phyloP scores from a whole-genome alignment of 2,888 invertebrate genomes.

The Dryococelus australis region DNA sequence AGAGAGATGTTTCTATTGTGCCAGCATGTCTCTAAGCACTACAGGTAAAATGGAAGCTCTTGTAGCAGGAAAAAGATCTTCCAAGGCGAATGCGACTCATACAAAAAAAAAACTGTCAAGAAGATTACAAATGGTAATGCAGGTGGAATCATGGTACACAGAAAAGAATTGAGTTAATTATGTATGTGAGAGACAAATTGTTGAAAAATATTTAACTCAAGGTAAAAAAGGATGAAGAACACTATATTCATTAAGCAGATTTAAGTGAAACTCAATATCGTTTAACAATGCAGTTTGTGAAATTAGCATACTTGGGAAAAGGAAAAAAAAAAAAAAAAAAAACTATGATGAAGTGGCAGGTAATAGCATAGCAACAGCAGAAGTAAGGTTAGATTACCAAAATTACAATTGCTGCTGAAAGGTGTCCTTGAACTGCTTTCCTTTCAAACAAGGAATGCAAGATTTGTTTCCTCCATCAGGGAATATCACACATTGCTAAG shows the following conservation, averaged over 20 bases:
- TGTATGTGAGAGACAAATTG: background rate
- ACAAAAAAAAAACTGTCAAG: background rate
- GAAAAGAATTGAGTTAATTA: background rate
- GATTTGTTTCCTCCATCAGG: too few species aligned
- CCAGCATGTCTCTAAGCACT: too few species aligned
- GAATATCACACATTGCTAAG: too few species aligned
- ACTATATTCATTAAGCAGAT: background rate
- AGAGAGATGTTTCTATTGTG: too few species aligned
- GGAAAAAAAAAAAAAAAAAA: background rate
- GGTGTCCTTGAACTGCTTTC: too few species aligned
- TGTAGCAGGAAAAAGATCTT: background rate
- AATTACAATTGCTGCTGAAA: background rate
- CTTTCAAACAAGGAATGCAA: too few species aligned
- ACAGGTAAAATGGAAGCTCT: too few species aligned
- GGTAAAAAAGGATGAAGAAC: background rate
- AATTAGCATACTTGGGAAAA: background rate
- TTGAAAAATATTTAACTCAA: background rate
- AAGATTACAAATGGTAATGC: background rate
- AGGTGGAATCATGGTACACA: background rate
- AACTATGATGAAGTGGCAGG: background rate
- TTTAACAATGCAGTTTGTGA: background rate
- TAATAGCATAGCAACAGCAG: background rate
- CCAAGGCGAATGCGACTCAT: background rate
- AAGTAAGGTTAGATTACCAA: background rate
- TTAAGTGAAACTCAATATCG: background rate